A percentile compares a stretch with the other conserved stretches of the same genome.
Evolutionary conservation across 2,888 invertebrate genomes (phyloP).

Genomic region (Craniophora ligustri): DNA sequence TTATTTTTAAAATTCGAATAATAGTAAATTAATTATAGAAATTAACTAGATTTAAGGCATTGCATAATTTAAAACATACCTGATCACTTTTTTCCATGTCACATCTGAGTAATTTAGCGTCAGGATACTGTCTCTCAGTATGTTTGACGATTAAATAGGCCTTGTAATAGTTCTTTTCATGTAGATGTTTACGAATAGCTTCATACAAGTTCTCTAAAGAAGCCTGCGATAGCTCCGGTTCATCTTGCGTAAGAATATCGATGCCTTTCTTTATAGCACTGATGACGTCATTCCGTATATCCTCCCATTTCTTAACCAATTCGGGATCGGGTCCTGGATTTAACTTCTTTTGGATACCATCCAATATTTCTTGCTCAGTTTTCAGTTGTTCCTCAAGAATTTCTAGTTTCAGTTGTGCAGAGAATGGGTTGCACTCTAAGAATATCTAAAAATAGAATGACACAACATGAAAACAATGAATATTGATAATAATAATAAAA

Average conservation of each 20-base stretch:
- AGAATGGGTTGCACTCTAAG: constrained; percentile 95
- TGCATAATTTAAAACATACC: constrained; percentile 66
- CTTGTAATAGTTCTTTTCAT: constrained; percentile 84
- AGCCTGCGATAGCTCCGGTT: constrained; percentile 80
- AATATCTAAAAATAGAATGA: constrained; percentile 91
- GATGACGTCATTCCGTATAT: constrained; percentile 84
- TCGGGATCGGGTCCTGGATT: constrained; percentile 82
- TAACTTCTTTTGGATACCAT: constrained; percentile 87
- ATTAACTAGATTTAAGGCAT: no score
- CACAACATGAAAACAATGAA: neutral
- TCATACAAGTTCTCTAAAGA: constrained; percentile 81
- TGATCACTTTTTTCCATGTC: constrained; percentile 85
- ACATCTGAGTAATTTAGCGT: constrained; percentile 81
- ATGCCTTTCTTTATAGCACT: constrained; percentile 84
- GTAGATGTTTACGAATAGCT: constrained; percentile 78
- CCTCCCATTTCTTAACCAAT: constrained; percentile 85
- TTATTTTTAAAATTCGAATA: no score
- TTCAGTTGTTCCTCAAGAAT: constrained; percentile 89
- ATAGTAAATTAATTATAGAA: no score
- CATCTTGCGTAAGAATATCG: constrained; percentile 81
- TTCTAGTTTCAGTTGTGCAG: constrained; percentile 90
- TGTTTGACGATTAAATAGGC: constrained; percentile 85
- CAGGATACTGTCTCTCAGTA: constrained; percentile 82
- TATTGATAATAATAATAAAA: neutral
- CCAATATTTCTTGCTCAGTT: constrained; percentile 89